phyloP scores from a whole-genome alignment of 2,113 vertebrate species.

The Oryzias javanicus region DNA sequence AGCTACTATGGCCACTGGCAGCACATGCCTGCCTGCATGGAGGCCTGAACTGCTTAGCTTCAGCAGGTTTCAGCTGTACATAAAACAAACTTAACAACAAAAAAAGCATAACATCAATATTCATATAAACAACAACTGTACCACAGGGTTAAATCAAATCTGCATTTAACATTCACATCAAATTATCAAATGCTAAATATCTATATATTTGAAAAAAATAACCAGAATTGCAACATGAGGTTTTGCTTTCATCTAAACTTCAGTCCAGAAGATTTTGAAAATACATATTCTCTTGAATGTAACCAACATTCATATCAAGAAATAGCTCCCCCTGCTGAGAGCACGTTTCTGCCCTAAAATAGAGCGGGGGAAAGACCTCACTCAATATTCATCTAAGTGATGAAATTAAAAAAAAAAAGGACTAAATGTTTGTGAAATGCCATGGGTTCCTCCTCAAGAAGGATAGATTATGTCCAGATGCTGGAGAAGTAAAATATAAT shows the following conservation, averaged over 20 bases:
- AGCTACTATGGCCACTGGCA: conserved; percentile 60
- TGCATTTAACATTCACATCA: too few relatives aligned
- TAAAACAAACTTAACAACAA: background rate
- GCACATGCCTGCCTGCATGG: conserved; percentile 66
- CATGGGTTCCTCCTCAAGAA: conserved; percentile 1
- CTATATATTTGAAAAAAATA: too few relatives aligned
- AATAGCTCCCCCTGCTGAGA: conserved; percentile 71
- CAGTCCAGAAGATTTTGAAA: background rate
- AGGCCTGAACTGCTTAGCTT: conserved; percentile 36
- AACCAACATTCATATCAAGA: conserved; percentile 32
- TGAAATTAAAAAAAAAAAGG: background rate
- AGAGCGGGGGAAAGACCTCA: conserved; percentile 15
- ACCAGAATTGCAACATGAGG: too few relatives aligned
- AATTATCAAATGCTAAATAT: too few relatives aligned
- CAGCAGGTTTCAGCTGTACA: conserved; percentile 29
- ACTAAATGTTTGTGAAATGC: conserved; percentile 13
- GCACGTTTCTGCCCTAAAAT: conserved; percentile 37
- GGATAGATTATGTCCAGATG: background rate
- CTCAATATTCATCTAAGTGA: conserved; percentile 15
- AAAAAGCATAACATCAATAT: background rate
- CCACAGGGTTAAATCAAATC: too few relatives aligned
- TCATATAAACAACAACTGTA: background rate
- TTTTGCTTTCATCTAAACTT: too few relatives aligned
- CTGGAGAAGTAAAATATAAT: conserved; percentile 1
- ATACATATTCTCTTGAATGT: conserved; percentile 7